phyloP scores from a whole-genome alignment of 2,888 invertebrate species.

The Idaea biselata region DNA sequence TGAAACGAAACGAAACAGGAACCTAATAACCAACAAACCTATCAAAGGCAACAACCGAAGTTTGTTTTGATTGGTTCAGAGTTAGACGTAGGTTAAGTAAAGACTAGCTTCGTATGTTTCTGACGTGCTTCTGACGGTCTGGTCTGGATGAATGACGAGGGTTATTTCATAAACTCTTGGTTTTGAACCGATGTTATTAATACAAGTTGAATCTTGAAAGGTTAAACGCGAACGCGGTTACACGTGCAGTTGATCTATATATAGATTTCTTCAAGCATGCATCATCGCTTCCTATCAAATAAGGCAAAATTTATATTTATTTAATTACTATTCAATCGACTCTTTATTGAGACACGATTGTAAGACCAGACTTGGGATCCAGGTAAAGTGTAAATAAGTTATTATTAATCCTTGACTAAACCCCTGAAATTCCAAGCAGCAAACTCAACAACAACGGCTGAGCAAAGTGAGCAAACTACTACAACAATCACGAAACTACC shows the following conservation, averaged over 20 bases:
- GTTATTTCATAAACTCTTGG: neutral
- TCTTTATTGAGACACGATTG: no score
- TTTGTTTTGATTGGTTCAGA: no score
- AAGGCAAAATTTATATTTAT: no score
- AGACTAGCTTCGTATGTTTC: neutral
- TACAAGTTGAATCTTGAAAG: neutral
- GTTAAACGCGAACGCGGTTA: neutral
- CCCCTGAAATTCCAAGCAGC: neutral
- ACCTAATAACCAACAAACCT: no score
- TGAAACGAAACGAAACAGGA: no score
- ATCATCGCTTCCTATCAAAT: no score
- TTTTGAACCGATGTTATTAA: neutral
- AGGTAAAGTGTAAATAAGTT: neutral
- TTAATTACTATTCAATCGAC: no score
- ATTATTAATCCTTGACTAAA: neutral
- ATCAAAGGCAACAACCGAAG: no score
- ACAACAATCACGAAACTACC: neutral
- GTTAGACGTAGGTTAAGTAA: no score
- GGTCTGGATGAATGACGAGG: neutral
- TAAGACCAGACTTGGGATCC: no score
- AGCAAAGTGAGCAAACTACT: neutral
- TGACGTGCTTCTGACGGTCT: neutral
- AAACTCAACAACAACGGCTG: neutral
- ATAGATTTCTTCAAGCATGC: no score
- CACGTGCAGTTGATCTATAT: no score